Evolutionary conservation across 2,113 vertebrate species (phyloP).

Genomic region (Apteryx mantelli): DNA sequence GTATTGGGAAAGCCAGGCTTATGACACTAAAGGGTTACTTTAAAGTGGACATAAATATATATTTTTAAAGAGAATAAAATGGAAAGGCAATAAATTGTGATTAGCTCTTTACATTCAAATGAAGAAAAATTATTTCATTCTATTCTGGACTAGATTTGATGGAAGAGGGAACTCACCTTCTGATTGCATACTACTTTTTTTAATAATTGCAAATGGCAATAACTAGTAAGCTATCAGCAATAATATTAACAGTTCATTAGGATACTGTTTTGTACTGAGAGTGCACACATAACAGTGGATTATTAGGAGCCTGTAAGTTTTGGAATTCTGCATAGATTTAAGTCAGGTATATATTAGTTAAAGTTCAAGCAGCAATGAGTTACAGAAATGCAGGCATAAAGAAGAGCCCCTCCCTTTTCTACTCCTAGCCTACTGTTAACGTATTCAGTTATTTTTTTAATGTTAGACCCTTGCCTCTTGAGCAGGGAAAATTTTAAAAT

Average conservation of each 20-base stretch:
- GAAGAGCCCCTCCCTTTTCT: not conserved
- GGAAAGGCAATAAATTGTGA: constrained; percentile 78
- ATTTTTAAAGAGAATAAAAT: constrained; percentile 73
- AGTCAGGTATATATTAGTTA: constrained; percentile 24
- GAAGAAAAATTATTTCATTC: constrained; percentile 45
- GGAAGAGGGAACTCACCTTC: constrained; percentile 65
- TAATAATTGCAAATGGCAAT: constrained; percentile 78
- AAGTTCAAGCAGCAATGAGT: constrained; percentile 31
- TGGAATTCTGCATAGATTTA: constrained; percentile 61
- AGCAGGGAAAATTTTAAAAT: constrained; percentile 26
- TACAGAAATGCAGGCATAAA: constrained; percentile 22
- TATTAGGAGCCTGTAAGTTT: constrained; percentile 56
- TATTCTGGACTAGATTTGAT: constrained; percentile 67
- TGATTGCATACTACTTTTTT: constrained; percentile 65
- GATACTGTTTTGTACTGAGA: constrained; percentile 42
- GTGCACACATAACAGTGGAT: constrained; percentile 37
- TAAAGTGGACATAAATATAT: constrained; percentile 61
- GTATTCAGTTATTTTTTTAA: constrained; percentile 4
- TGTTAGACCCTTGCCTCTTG: not conserved
- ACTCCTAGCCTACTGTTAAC: not conserved
- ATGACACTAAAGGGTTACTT: constrained; percentile 70
- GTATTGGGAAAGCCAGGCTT: constrained; percentile 61
- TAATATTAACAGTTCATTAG: constrained; percentile 72
- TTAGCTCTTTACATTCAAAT: constrained; percentile 69
- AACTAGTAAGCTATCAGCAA: constrained; percentile 80